Conservation (phyloP, 2,888 invertebrate species). For the Drosophila conformis region DNA sequence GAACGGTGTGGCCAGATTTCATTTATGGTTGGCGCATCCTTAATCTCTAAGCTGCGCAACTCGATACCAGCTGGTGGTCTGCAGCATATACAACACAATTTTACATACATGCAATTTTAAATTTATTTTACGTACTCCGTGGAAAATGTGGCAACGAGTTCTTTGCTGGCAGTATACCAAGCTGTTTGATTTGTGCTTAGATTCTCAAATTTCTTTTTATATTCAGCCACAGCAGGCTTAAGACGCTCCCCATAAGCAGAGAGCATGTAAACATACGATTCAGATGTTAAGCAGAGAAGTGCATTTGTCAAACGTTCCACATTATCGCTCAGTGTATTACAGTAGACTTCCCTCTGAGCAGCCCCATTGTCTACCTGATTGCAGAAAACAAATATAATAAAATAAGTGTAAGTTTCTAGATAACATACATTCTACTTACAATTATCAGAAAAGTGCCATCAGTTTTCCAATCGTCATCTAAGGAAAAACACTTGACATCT, state of each 20-base stretch:
- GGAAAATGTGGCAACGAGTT: constrained; percentile 62
- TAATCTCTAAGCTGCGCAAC: constrained; percentile 47
- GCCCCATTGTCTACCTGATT: constrained; percentile 11
- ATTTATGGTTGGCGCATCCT: constrained; percentile 67
- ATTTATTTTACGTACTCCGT: constrained; percentile 58
- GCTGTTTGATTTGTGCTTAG: constrained; percentile 22
- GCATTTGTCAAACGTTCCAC: constrained; percentile 60
- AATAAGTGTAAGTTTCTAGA: background rate
- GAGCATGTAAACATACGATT: constrained; percentile 20
- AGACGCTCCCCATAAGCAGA: constrained; percentile 57
- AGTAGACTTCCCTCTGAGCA: constrained; percentile 23
- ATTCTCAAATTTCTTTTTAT: constrained; percentile 32
- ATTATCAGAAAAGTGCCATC: constrained; percentile 82
- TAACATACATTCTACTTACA: constrained; percentile 51
- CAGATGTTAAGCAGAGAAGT: constrained; percentile 60
- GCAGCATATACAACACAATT: background rate
- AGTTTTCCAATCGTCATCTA: constrained; percentile 79
- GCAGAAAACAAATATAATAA: background rate
- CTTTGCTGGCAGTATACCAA: constrained; percentile 69
- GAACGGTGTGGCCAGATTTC: constrained; percentile 75
- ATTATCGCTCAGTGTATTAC: constrained; percentile 72
- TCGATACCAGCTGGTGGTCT: constrained; percentile 69
- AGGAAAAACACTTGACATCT: constrained; percentile 54
- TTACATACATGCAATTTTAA: background rate
- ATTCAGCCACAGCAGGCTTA: constrained; percentile 45